A percentile compares a stretch with the other conserved stretches of the same genome.
These are phyloP conservation scores for Sinocyclocheilus rhinocerous DNA, from an alignment of 2,113 vertebrate genomes.

Conservation along the genomic window DNA sequence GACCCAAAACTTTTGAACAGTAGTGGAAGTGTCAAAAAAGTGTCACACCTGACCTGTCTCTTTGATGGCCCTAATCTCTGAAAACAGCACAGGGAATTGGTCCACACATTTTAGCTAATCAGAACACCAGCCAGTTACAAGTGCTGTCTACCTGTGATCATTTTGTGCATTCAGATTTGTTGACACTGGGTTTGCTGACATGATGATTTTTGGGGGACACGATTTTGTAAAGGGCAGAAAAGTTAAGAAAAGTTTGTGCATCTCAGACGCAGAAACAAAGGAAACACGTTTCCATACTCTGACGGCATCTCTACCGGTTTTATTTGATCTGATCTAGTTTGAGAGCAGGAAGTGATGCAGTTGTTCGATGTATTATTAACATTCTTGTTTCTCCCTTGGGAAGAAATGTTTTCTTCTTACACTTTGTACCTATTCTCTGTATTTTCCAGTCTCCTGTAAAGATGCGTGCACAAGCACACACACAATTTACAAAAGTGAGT, in stretches of 20 bases:
- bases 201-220: background rate
- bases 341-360: slow-evolving; percentile 15
- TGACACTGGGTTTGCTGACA: background rate
- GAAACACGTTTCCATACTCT: background rate
- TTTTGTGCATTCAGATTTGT: background rate
- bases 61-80: background rate
- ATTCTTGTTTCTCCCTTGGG: slow-evolving; percentile 15
- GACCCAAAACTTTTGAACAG: background rate
- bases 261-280: background rate
- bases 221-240: background rate
- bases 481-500: no score
- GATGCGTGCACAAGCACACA: background rate
- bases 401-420: slow-evolving; percentile 13
- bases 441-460: slow-evolving; percentile 19
- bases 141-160: background rate
- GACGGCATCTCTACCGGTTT: slow-evolving; percentile 23
- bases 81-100: background rate
- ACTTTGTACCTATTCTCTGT: slow-evolving; percentile 4
- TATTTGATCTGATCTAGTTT: slow-evolving; percentile 32
- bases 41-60: background rate
- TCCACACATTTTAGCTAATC: background rate
- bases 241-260: background rate
- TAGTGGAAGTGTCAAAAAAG: background rate
- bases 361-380: slow-evolving; percentile 50
- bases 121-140: background rate